Base-by-base conservation (phyloP, 2,113 vertebrate genomes). In the Thymallus thymallus region DNA sequence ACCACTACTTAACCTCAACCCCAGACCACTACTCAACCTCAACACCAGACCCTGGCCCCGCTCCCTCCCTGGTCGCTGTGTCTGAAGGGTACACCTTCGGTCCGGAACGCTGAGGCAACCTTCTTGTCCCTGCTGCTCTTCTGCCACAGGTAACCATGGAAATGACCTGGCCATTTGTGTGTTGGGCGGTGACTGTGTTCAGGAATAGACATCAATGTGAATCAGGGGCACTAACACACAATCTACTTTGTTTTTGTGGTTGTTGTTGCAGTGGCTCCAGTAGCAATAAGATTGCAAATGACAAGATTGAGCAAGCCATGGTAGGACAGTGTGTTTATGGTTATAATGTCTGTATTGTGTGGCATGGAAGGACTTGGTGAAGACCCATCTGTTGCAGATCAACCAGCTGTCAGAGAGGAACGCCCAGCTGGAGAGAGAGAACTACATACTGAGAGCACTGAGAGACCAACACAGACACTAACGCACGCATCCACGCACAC, bases 381-480 rank as follows among this genome's bases (percentile, higher is more conserved):
- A 16, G 9, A 29, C 10, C 14, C 12, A 65, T 65, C 63, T 68
- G n/a, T 75, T 41, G 70, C 80, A 80, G 72, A 85, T 85, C 12
- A 85, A 85, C 41, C 80, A 82, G 56, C 77, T 85, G 7, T 30
- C 61, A 0, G 83, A 85, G 72, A 85, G 77, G 56, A 85, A 85
- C 41, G 83, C 80, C 74, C 51, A 82, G 56, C 75, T 85, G 0
- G 83, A 84, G 75, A 74, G 83, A 75, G 83, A 82, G 6, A 85
- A 85, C 75, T 80, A 82, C 75, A 85, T 85, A 55, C 77, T 85
- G 20, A 51, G 77, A 10, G 73, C 77, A 5, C 77, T 85, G 68
- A 61, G 65, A 58, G 77, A 82, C 10, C 10, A 32, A 60, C 71
- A 22, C 22, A 0, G 3, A 62, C 46, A 32, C 4, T 63, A 62